A percentile compares a stretch with the other conserved stretches of the same genome.
Evolutionary conservation across 2,797 vertebrate genomes (phyloP).

Genomic region (Morus bassanus): DNA sequence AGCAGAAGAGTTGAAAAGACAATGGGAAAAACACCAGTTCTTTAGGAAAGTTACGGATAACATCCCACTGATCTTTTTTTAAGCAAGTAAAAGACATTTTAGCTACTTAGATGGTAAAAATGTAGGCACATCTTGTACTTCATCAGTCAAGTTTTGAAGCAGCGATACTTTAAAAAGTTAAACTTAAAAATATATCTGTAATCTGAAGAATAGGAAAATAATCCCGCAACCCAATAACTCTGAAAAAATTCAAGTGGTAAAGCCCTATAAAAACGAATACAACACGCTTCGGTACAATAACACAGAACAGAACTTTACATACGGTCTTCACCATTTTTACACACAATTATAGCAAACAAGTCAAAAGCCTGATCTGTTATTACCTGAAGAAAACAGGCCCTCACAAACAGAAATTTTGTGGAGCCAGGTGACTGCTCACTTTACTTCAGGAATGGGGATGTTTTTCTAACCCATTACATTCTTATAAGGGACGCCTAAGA

Average conservation of each 20-base stretch:
- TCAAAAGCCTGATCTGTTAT: not conserved
- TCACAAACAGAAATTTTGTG: not conserved
- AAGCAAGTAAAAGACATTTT: not conserved
- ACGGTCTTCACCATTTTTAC: not conserved
- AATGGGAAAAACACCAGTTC: not conserved
- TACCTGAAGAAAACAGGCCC: not conserved
- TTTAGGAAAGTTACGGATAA: not conserved
- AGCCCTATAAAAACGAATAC: not conserved
- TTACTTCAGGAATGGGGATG: not conserved
- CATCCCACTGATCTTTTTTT: not conserved
- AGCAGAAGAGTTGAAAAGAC: not conserved
- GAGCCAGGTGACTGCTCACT: not conserved
- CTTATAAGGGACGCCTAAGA: not conserved
- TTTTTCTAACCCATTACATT: not conserved
- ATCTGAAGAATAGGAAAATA: not conserved
- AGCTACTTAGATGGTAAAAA: not conserved
- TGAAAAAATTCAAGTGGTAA: not conserved
- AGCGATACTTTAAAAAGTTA: not conserved
- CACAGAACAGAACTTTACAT: not conserved
- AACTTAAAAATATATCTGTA: not conserved
- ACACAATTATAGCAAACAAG: not conserved
- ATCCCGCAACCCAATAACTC: not conserved
- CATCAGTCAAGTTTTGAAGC: not conserved
- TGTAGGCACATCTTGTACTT: not conserved
- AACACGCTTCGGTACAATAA: not conserved